Base-by-base conservation (phyloP, 2,888 invertebrate genomes). In the Leistus spinibarbis region DNA sequence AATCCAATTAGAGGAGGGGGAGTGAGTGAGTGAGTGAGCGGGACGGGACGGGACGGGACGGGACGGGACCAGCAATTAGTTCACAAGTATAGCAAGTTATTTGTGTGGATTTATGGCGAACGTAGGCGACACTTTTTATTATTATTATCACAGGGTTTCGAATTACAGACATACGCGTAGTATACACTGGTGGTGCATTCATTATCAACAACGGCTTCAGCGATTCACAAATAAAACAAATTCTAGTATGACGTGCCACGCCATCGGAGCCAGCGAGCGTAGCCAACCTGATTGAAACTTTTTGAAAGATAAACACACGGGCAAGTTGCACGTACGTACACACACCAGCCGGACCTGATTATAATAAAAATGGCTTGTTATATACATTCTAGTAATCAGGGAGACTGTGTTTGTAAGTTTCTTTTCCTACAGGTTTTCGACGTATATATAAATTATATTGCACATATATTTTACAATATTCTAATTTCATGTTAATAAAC, bases 1-100 rank as follows among this genome's bases (percentile, higher is more conserved):
- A 75, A 75, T 69, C 68, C 75, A 75, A 75, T 75, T 69, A 75
- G 68, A 27, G 7, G 17, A 62, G 20, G 24, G 75, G 19, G 69
- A 27, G 54, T 53, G 24, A 17, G 17, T 13, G 54, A 54, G 54
- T 5, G 5, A 54, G 5, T 16, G 54, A 54, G 54, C 13, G 54
- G 3, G 54, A 54, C 2, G 13, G 19, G 17, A 62, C 13, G 54
- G n/a, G 17, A 54, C 5, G 10, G 62, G 20, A 4, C 66, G 67
- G 60, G 40, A 67, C n/a, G 53, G 73, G 7, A n/a, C 20, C 20
- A 16, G 72, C 73, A 73, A 73, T 73, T 73, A 72, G 72, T 72
- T 57, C 62, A 60, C 74, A 62, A 74, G 74, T 74, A 74, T 66
- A 63, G 57, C 60, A 62, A 67, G 60, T 68, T 60, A 74, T 73